Conservation (phyloP, 1,140 invertebrate genomes). For the Polyergus mexicanus region DNA sequence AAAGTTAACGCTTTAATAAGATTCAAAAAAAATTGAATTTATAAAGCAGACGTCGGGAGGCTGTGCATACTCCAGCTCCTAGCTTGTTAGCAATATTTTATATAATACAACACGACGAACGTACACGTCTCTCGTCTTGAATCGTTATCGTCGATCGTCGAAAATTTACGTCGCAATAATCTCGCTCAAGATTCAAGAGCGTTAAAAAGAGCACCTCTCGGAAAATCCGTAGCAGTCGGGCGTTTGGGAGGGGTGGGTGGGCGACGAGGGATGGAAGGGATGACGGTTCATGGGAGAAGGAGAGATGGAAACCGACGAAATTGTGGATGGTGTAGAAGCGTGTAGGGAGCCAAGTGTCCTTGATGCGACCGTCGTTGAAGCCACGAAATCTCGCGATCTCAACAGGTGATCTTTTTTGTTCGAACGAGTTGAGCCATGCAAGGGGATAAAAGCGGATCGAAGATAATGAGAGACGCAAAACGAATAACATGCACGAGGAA, state of each 20-base stretch:
- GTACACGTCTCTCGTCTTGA: slow-evolving; percentile 38
- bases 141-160: slow-evolving; percentile 34
- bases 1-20: slow-evolving; percentile 2
- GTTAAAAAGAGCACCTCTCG: slow-evolving; percentile 66
- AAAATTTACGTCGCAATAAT: slow-evolving; percentile 44
- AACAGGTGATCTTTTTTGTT: slow-evolving; percentile 77
- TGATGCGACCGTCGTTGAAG: slow-evolving; percentile 87
- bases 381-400: slow-evolving; percentile 87
- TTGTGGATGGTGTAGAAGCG: slow-evolving; percentile 84
- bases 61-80: slow-evolving; percentile 83
- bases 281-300: slow-evolving; percentile 72
- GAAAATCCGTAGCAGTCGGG: slow-evolving; percentile 60
- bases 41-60: slow-evolving; percentile 66
- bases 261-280: slow-evolving; percentile 71
- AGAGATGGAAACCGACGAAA: slow-evolving; percentile 80
- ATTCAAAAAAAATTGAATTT: slow-evolving; percentile 36
- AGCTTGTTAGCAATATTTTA: slow-evolving; percentile 2
- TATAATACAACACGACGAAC: neutral
- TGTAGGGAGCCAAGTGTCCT: slow-evolving; percentile 87
- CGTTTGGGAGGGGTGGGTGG: slow-evolving; percentile 66
- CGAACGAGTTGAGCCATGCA: slow-evolving; percentile 64
- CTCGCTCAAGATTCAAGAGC: slow-evolving; percentile 49
- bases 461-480: slow-evolving; percentile 30
- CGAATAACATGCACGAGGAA: slow-evolving; percentile 48
- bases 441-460: slow-evolving; percentile 71